Conservation (phyloP, 2,113 vertebrate species). For the Prunella himalayana region DNA sequence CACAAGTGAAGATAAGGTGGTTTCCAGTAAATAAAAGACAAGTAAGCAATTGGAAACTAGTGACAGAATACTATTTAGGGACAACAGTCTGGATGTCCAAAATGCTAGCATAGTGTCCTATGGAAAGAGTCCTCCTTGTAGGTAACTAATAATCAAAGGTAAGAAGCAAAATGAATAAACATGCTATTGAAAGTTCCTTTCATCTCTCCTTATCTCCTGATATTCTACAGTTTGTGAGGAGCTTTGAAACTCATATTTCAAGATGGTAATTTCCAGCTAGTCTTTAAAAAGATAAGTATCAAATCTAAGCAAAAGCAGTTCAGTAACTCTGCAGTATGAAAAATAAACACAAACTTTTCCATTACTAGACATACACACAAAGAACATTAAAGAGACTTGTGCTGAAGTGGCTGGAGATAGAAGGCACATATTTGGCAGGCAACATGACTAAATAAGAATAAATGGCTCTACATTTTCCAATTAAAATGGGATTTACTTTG, state of each 20-base stretch:
- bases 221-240: neutral
- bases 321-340: neutral
- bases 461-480: neutral
- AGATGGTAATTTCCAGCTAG: neutral
- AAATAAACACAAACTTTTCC: neutral
- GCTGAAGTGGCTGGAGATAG: neutral
- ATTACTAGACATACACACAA: neutral
- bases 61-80: neutral
- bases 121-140: neutral
- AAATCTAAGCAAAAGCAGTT: neutral
- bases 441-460: neutral
- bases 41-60: neutral
- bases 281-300: neutral
- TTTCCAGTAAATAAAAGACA: neutral
- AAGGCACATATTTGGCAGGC: neutral
- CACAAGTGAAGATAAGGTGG: neutral
- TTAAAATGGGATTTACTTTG: conserved; percentile 20
- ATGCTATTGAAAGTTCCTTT: neutral
- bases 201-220: neutral
- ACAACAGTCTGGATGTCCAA: neutral
- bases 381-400: neutral
- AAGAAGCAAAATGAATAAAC: neutral
- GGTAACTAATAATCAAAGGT: neutral
- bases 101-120: neutral
- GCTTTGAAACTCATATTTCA: neutral